Evolutionary conservation across 2,797 vertebrate genomes (phyloP).

Genomic region (Cossypha niveicapilla): DNA sequence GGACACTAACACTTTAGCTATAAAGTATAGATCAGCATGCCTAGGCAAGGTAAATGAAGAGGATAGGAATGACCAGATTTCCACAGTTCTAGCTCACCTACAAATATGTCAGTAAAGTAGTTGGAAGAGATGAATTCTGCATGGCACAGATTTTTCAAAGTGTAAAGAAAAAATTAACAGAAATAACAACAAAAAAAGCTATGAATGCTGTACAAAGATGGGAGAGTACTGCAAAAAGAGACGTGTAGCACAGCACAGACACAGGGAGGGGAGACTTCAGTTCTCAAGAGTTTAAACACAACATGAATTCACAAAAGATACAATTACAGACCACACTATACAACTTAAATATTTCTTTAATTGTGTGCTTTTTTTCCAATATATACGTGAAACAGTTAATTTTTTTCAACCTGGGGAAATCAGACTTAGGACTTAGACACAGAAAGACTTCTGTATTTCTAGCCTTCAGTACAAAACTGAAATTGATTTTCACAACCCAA

Average conservation of each 20-base stretch:
- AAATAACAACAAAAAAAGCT: not conserved
- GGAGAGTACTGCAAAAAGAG: not conserved
- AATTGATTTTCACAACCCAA: not conserved
- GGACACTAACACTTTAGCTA: not conserved
- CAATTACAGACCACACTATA: not conserved
- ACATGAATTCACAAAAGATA: not conserved
- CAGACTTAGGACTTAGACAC: not conserved
- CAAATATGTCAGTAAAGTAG: not conserved
- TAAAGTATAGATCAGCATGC: not conserved
- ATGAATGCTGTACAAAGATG: not conserved
- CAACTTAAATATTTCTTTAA: not conserved
- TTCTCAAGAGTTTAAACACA: not conserved
- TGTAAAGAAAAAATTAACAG: not conserved
- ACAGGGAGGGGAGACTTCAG: not conserved
- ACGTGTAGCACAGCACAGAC: accelerated
- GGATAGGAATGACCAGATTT: not conserved
- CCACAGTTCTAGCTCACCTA: not conserved
- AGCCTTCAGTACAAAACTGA: not conserved
- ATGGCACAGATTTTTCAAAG: not conserved
- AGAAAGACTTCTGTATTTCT: not conserved
- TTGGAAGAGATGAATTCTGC: not conserved
- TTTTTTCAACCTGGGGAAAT: not conserved
- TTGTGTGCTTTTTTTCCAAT: accelerated
- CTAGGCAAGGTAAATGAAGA: not conserved
- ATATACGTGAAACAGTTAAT: not conserved